Conservation (phyloP, 2,888 invertebrate genomes). For the Leptinotarsa rubiginosa region DNA sequence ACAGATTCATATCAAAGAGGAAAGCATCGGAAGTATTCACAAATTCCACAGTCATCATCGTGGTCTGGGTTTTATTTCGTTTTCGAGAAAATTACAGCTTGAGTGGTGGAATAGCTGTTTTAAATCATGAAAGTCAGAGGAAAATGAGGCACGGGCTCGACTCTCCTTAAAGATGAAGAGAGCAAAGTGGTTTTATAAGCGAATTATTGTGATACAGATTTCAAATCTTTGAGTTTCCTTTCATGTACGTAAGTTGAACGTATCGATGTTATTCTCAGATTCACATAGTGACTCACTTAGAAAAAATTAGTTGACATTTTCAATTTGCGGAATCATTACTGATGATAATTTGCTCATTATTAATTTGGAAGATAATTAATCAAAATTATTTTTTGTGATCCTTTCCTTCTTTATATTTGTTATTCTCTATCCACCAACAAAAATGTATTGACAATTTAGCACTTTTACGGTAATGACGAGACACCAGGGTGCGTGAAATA, state of each 20-base stretch:
- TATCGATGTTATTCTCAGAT: not conserved
- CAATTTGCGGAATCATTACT: no score
- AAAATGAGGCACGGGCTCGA: conserved; percentile 44
- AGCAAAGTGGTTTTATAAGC: conserved; percentile 15
- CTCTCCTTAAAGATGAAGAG: conserved; percentile 14
- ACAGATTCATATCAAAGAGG: conserved; percentile 9
- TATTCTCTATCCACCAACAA: no score
- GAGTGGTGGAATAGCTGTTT: conserved; percentile 46
- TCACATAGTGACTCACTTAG: no score
- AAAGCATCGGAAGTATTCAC: conserved; percentile 2
- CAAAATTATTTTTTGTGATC: no score
- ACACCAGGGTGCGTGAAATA: no score
- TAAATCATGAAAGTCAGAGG: conserved; percentile 48
- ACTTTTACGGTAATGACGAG: no score
- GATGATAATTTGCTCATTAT: no score
- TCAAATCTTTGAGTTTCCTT: not conserved
- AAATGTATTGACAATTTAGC: no score
- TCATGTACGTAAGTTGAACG: not conserved
- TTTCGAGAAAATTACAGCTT: conserved; percentile 47
- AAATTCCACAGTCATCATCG: conserved; percentile 27
- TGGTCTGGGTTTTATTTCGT: conserved; percentile 45
- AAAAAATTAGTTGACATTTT: no score
- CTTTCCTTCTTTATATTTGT: no score
- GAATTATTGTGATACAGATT: conserved; percentile 25
- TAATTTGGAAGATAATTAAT: no score